Conservation (phyloP, 2,113 vertebrate species). For the Copsychus sechellarum region DNA sequence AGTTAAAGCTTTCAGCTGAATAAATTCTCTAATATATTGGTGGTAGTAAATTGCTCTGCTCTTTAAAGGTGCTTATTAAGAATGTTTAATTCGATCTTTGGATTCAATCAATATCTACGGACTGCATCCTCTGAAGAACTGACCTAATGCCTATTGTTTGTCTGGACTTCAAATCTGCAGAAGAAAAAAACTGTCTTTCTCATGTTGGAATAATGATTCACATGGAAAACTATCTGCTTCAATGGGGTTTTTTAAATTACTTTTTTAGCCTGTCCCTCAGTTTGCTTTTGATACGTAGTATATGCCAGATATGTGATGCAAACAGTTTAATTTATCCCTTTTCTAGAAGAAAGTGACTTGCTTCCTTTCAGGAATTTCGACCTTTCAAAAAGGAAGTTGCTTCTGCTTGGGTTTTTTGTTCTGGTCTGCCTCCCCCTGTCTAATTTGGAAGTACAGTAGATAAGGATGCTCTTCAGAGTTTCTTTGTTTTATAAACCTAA, state of each 20-base stretch:
- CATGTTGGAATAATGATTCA: neutral
- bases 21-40: neutral
- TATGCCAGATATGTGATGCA: neutral
- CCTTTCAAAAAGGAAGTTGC: neutral
- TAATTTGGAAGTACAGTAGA: neutral
- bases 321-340: neutral
- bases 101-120: neutral
- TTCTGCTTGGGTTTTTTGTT: neutral
- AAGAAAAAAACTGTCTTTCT: neutral
- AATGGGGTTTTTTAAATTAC: accelerated
- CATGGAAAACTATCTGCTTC: neutral
- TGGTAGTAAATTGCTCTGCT: neutral
- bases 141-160: neutral
- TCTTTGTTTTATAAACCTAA: neutral
- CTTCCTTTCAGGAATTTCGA: neutral
- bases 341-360: neutral
- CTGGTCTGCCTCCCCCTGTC: neutral
- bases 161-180: neutral
- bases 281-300: neutral
- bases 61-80: slow-evolving; percentile 1
- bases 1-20: slow-evolving; percentile 9
- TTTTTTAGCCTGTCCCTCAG: neutral
- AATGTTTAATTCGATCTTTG: neutral
- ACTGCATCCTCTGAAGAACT: neutral
- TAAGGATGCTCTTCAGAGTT: neutral